These are phyloP conservation scores for Ellobium chinense DNA, from an alignment of 2,888 invertebrate genomes.

Conservation along the genomic window DNA sequence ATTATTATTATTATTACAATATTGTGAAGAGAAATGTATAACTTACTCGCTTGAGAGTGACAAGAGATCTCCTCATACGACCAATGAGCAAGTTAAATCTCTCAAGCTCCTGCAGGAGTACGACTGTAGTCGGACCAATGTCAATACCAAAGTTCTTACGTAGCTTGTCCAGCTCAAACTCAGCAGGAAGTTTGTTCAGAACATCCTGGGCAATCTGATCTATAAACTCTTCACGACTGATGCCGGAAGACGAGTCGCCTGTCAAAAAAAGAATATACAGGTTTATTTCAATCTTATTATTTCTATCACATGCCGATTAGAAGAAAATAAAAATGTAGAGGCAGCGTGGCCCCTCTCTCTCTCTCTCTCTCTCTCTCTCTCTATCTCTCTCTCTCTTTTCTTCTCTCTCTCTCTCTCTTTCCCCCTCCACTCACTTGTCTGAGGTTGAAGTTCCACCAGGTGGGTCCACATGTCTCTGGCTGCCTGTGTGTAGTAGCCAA, in stretches of 20 bases:
- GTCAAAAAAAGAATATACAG: slow-evolving; percentile 25
- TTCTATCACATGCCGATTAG: no score
- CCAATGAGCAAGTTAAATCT: slow-evolving; percentile 89
- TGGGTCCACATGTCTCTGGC: slow-evolving; percentile 92
- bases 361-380: no score
- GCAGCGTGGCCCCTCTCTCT: no score
- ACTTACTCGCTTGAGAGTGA: slow-evolving; percentile 82
- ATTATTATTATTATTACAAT: no score
- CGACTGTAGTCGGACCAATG: slow-evolving; percentile 91
- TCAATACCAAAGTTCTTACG: slow-evolving; percentile 89
- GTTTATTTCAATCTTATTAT: background rate
- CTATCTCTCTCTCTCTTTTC: no score
- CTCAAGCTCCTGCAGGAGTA: slow-evolving; percentile 91
- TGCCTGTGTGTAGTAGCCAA: slow-evolving; percentile 93
- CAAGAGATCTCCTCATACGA: slow-evolving; percentile 86
- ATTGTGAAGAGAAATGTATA: no score
- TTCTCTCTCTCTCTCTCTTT: no score
- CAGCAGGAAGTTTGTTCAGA: slow-evolving; percentile 86
- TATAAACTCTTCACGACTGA: slow-evolving; percentile 92
- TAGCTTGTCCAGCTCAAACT: slow-evolving; percentile 90
- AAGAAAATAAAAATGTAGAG: no score
- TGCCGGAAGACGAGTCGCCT: slow-evolving; percentile 86
- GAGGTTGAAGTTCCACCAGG: slow-evolving; percentile 93
- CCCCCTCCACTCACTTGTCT: slow-evolving; percentile 89
- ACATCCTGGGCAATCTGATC: slow-evolving; percentile 89